phyloP scores from a whole-genome alignment of 1,140 invertebrate species.

The roundworm (Caenorhabditis elegans) region DNA sequence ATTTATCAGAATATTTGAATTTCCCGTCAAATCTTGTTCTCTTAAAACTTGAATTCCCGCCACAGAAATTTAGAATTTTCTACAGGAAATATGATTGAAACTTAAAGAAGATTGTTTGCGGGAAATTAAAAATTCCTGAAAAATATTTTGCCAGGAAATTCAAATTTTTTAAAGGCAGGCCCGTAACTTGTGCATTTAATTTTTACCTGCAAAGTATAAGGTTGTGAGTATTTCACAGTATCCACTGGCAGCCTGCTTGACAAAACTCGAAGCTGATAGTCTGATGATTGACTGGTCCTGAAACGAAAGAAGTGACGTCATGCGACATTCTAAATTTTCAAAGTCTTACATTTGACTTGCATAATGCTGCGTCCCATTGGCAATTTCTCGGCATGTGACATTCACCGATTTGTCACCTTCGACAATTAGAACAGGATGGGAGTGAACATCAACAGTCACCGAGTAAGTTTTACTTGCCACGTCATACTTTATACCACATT shows the following conservation, averaged over 20 bases:
- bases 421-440: conserved; percentile 37
- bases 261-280: neutral
- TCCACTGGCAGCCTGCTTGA: conserved; percentile 2
- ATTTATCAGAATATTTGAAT: too few relatives aligned
- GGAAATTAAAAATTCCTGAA: neutral
- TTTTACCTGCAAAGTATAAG: conserved; percentile 15
- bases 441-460: conserved; percentile 23
- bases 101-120: too few relatives aligned
- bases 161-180: too few relatives aligned
- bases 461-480: neutral
- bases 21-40: too few relatives aligned
- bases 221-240: neutral
- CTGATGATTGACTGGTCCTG: neutral
- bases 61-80: too few relatives aligned
- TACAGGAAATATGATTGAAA: too few relatives aligned
- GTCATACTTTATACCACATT: conserved; percentile 31
- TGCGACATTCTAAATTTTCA: neutral
- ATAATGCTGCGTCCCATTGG: neutral
- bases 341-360: neutral
- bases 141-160: neutral
- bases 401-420: conserved; percentile 35
- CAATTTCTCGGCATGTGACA: conserved; percentile 16
- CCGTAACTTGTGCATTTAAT: too few relatives aligned
- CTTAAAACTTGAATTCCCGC: too few relatives aligned
- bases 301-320: too few relatives aligned